Evolutionary conservation across 2,797 vertebrate species (phyloP).

Genomic region (Pseudopleuronectes americanus): DNA sequence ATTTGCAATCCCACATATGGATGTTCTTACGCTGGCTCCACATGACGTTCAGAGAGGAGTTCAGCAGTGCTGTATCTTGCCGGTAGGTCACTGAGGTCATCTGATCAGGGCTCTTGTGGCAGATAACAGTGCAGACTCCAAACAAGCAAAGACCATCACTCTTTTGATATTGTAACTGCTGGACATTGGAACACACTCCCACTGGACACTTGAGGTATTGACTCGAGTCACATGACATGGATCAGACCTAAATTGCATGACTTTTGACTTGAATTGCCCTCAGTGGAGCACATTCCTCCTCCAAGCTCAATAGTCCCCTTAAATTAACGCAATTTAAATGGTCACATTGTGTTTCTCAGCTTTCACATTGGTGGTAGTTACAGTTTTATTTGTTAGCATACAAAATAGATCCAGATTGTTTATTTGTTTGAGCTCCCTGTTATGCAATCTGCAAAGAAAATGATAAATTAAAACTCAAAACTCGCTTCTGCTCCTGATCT

Average conservation of each 20-base stretch:
- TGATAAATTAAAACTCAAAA: no score
- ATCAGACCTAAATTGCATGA: not conserved
- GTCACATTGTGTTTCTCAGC: no score
- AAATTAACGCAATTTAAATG: no score
- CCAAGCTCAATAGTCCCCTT: no score
- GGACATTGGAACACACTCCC: slow-evolving; percentile 17
- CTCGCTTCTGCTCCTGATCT: no score
- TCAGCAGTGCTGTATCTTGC: not conserved
- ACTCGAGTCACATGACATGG: not conserved
- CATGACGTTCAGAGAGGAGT: not conserved
- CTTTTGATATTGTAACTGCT: slow-evolving; percentile 14
- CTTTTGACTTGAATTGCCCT: not conserved
- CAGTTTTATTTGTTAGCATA: no score
- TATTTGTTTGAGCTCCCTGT: no score
- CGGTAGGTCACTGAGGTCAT: slow-evolving; percentile 17
- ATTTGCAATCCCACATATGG: not conserved
- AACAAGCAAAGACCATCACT: slow-evolving; percentile 31
- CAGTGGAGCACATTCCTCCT: no score
- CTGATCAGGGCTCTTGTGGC: slow-evolving; percentile 15
- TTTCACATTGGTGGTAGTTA: no score
- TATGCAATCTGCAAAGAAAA: no score
- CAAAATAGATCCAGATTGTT: no score
- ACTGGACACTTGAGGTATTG: not conserved
- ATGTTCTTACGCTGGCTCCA: not conserved
- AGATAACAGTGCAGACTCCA: slow-evolving; percentile 15